These are phyloP conservation scores for Otis tarda DNA, from an alignment of 2,113 vertebrate genomes.

Conservation along the genomic window DNA sequence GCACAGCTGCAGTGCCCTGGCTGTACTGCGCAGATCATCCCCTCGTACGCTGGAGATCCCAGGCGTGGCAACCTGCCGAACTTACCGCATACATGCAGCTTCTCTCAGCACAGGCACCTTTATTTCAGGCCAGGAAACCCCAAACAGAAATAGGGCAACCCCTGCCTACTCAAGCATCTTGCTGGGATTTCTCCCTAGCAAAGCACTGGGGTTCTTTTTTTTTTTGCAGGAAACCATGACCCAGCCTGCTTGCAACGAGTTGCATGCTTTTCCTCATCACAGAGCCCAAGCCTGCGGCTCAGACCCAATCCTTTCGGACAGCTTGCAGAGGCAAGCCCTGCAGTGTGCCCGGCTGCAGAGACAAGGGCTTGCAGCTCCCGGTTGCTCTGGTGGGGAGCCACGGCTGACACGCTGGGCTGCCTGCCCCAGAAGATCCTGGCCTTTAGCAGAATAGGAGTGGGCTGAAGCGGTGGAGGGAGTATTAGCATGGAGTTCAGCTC, in stretches of 20 bases:
- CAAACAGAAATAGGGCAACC: constrained; percentile 1
- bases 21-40: background rate
- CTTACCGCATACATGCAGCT: background rate
- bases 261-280: rapidly evolving
- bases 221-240: background rate
- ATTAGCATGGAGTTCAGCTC: background rate
- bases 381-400: background rate
- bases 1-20: background rate
- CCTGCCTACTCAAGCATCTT: background rate
- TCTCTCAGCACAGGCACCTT: background rate
- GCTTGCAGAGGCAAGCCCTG: background rate
- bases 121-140: constrained; percentile 23
- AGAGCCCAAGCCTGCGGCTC: rapidly evolving
- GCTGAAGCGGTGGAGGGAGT: background rate
- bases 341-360: background rate
- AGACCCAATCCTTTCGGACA: rapidly evolving
- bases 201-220: background rate
- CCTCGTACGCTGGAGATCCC: background rate
- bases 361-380: background rate
- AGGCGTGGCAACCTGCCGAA: rapidly evolving
- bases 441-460: background rate
- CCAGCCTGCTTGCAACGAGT: background rate
- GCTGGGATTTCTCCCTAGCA: constrained; percentile 1
- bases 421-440: background rate
- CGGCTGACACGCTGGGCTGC: background rate